Evolutionary conservation across 2,797 vertebrate genomes (phyloP).

Genomic region (Gambusia yucatana): DNA sequence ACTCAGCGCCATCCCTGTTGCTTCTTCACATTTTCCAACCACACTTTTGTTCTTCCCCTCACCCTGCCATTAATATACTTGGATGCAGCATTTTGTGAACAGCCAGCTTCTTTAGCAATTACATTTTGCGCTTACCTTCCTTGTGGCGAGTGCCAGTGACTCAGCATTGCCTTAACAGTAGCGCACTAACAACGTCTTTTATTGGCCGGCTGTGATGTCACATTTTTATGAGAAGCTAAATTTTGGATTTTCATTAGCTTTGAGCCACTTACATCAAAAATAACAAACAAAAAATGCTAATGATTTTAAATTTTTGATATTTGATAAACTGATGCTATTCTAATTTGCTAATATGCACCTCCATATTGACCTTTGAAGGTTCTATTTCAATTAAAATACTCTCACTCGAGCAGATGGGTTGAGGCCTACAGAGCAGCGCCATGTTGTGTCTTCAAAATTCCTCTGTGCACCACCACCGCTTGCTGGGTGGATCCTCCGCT

Average conservation of each 20-base stretch:
- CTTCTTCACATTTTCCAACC: neutral
- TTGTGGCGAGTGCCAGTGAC: neutral
- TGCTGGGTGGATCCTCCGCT: slow-evolving; percentile 54
- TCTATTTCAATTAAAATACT: slow-evolving; percentile 75
- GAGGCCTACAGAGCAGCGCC: slow-evolving; percentile 53
- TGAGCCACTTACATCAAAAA: neutral
- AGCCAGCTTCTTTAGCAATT: neutral
- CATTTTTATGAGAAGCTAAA: neutral
- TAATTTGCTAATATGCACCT: neutral
- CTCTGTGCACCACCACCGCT: slow-evolving; percentile 53
- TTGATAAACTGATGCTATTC: neutral
- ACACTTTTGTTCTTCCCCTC: neutral
- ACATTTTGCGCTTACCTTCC: neutral
- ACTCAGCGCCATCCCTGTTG: neutral
- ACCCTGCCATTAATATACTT: neutral
- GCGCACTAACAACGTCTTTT: neutral
- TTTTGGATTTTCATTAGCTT: neutral
- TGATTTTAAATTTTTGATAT: neutral
- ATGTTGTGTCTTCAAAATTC: slow-evolving; percentile 61
- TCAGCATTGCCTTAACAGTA: neutral
- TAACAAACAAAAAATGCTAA: neutral
- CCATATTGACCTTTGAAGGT: slow-evolving; percentile 75
- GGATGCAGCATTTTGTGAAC: neutral
- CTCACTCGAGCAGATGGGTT: slow-evolving; percentile 73
- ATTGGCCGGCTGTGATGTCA: neutral